phyloP scores from a whole-genome alignment of 2,888 invertebrate genomes.

The Aporophyla nigra region DNA sequence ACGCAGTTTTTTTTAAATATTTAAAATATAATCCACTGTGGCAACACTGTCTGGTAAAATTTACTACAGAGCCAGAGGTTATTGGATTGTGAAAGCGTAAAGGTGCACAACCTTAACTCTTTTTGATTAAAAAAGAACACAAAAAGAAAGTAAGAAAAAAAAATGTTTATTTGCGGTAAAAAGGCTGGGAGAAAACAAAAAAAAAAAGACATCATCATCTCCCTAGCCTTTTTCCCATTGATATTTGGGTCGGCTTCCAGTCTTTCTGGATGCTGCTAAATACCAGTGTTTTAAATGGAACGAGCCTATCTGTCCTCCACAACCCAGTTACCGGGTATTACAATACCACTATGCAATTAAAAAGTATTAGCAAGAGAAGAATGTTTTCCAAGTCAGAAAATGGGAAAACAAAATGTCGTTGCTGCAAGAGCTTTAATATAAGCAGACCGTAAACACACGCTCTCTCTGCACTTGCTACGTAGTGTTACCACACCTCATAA shows the following conservation, averaged over 20 bases:
- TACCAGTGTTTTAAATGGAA: no score
- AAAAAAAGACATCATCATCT: no score
- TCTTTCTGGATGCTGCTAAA: no score
- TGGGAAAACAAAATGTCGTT: conserved; percentile 8
- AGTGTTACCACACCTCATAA: conserved; percentile 54
- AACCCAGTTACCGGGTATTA: no score
- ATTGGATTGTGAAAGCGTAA: neutral
- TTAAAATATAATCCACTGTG: no score
- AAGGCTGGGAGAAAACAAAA: no score
- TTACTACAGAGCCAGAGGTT: neutral
- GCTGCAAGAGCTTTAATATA: conserved; percentile 43
- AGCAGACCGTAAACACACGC: conserved; percentile 50
- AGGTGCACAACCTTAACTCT: neutral
- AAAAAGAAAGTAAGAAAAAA: no score
- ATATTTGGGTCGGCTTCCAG: no score
- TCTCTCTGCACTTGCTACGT: conserved; percentile 36
- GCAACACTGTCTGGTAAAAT: neutral
- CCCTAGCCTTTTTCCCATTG: no score
- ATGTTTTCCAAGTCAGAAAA: neutral
- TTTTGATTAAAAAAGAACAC: no score
- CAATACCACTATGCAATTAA: neutral
- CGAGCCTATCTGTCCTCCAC: no score
- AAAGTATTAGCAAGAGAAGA: neutral
- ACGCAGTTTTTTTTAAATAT: neutral
- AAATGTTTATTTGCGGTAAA: no score